These are phyloP conservation scores for Numida meleagris DNA, from an alignment of 2,113 vertebrate genomes.

Conservation along the genomic window DNA sequence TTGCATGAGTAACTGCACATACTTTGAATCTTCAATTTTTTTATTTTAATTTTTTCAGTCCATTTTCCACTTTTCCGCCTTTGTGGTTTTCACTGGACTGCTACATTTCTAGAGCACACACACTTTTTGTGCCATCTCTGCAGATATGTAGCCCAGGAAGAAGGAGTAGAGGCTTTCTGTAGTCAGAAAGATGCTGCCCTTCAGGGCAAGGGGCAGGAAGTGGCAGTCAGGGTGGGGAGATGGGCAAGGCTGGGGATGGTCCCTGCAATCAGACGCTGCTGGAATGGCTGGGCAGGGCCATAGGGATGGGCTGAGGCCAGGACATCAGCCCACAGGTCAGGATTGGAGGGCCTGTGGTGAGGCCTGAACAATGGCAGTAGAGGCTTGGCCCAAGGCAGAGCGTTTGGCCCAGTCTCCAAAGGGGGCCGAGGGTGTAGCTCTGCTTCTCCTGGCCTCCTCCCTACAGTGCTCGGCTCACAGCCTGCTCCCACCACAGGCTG, in stretches of 20 bases:
- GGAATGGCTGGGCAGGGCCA: neutral
- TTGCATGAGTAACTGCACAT: neutral
- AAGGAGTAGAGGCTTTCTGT: fast-evolving
- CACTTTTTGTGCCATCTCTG: neutral
- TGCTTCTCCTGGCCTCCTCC: neutral
- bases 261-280: neutral
- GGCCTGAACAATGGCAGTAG: neutral
- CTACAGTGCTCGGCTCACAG: neutral
- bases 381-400: neutral
- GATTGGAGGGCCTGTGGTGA: fast-evolving
- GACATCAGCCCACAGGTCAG: fast-evolving
- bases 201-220: neutral
- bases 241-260: neutral
- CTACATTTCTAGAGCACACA: neutral
- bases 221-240: neutral
- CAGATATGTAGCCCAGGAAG: fast-evolving
- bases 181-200: neutral
- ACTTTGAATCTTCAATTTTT: neutral
- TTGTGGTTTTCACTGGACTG: neutral
- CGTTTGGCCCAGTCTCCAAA: neutral
- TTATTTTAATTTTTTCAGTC: neutral
- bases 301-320: fast-evolving
- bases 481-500: neutral
- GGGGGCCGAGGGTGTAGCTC: neutral
- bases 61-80: neutral